Evolutionary conservation across 2,888 invertebrate genomes (phyloP).

Genomic region (Iphiclides podalirius): DNA sequence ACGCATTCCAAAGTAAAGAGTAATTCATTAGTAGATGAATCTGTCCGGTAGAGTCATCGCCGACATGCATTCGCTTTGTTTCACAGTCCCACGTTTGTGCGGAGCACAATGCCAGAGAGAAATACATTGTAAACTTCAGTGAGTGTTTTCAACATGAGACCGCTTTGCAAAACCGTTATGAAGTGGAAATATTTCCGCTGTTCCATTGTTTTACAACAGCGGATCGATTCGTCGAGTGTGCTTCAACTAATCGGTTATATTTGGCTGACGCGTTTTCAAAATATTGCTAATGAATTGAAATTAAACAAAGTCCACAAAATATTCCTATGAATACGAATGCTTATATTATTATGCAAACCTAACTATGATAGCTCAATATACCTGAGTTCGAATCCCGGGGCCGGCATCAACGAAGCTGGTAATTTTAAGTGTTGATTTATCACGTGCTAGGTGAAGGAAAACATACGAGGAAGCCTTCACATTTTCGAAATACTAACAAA

Average conservation of each 20-base stretch:
- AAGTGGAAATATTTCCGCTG: constrained; percentile 6
- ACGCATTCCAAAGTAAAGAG: constrained; percentile 16
- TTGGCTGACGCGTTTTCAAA: too few relatives aligned
- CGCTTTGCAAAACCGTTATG: constrained; percentile 7
- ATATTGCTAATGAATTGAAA: too few relatives aligned
- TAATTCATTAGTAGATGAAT: constrained; percentile 33
- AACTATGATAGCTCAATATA: too few relatives aligned
- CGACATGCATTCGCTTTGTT: constrained; percentile 24
- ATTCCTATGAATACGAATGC: too few relatives aligned
- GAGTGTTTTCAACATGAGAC: constrained; percentile 14
- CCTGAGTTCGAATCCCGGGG: too few relatives aligned
- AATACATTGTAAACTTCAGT: constrained; percentile 22
- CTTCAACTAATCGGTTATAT: constrained; percentile 1
- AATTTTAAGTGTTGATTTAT: too few relatives aligned
- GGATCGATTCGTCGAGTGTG: not conserved
- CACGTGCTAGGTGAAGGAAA: too few relatives aligned
- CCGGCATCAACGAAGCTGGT: too few relatives aligned
- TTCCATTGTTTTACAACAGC: constrained; percentile 10
- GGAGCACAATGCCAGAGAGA: constrained; percentile 17
- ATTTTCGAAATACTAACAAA: too few relatives aligned
- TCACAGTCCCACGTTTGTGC: constrained; percentile 10
- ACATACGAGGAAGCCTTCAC: too few relatives aligned
- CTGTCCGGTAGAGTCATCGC: constrained; percentile 30
- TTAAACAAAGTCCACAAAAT: too few relatives aligned
- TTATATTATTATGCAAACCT: too few relatives aligned